A percentile compares a stretch with the other conserved stretches of the same genome.
Conservation (phyloP, 2,113 vertebrate species). For the Arvicanthis niloticus region DNA sequence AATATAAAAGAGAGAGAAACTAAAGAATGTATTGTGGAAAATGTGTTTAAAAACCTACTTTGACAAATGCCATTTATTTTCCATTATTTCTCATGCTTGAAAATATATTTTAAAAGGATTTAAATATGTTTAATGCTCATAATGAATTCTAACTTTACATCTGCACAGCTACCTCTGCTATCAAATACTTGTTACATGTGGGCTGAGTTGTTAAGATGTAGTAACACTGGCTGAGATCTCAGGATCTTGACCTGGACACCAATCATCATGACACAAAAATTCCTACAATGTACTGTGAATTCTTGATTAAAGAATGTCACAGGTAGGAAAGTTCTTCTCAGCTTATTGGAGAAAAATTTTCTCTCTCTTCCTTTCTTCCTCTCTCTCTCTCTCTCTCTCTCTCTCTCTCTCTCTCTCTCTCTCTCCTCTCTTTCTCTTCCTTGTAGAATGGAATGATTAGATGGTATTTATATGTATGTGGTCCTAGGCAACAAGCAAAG, state of each 20-base stretch:
- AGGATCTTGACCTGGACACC: neutral
- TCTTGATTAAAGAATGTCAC: neutral
- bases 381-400: neutral
- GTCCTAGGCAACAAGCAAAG: neutral
- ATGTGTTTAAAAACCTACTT: constrained; percentile 43
- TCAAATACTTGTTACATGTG: neutral
- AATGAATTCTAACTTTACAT: constrained; percentile 32
- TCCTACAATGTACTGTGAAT: too few species aligned
- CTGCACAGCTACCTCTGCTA: neutral
- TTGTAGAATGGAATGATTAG: neutral
- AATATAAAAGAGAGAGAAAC: neutral
- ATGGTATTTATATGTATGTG: neutral
- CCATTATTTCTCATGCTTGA: constrained; percentile 37
- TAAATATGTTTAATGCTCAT: neutral
- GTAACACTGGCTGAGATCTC: neutral
- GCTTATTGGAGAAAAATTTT: neutral
- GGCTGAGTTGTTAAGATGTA: neutral
- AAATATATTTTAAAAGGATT: neutral
- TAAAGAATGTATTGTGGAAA: constrained; percentile 14
- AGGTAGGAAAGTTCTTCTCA: neutral
- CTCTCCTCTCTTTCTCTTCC: neutral
- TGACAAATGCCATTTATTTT: constrained; percentile 57
- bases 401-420: neutral
- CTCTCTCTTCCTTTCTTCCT: neutral
- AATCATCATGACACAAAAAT: neutral